phyloP scores from a whole-genome alignment of 1,140 invertebrate genomes.

The Pectinophora gossypiella region DNA sequence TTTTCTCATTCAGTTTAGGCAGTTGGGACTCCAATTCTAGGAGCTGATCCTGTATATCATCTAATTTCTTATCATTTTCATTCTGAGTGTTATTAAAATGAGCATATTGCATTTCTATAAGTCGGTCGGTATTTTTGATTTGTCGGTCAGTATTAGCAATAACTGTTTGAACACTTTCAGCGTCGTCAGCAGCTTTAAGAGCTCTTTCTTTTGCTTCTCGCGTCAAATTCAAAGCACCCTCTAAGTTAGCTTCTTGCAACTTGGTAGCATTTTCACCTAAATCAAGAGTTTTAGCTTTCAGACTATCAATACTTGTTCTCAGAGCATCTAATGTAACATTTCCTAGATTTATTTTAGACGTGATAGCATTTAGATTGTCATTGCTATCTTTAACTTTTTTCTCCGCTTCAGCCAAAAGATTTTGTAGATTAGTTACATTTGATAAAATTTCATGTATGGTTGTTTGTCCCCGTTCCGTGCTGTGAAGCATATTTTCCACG shows the following conservation, averaged over 20 bases:
- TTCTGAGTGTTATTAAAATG: slow-evolving; percentile 83
- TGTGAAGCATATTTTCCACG: slow-evolving; percentile 86
- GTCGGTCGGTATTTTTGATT: slow-evolving; percentile 87
- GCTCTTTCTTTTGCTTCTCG: slow-evolving; percentile 84
- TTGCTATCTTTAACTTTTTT: slow-evolving; percentile 73
- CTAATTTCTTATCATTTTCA: slow-evolving; percentile 81
- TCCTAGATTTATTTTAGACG: slow-evolving; percentile 85
- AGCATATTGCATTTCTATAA: slow-evolving; percentile 82
- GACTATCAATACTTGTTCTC: slow-evolving; percentile 81
- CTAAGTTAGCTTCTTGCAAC: slow-evolving; percentile 95
- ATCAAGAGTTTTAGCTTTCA: slow-evolving; percentile 84
- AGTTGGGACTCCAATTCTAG: slow-evolving; percentile 82
- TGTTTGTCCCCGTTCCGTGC: slow-evolving; percentile 82
- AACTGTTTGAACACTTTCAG: slow-evolving; percentile 77
- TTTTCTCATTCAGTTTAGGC: slow-evolving; percentile 90
- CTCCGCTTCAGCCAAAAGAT: slow-evolving; percentile 66
- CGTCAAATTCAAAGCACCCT: slow-evolving; percentile 94
- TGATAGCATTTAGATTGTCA: slow-evolving; percentile 83
- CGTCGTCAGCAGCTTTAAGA: slow-evolving; percentile 81
- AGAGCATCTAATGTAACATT: slow-evolving; percentile 87
- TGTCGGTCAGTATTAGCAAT: slow-evolving; percentile 87
- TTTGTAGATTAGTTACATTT: slow-evolving; percentile 64
- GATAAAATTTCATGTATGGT: slow-evolving; percentile 81
- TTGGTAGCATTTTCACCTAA: slow-evolving; percentile 92
- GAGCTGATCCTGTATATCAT: slow-evolving; percentile 77